phyloP scores from a whole-genome alignment of 2,113 vertebrate species.

The Nesoenas mayeri region DNA sequence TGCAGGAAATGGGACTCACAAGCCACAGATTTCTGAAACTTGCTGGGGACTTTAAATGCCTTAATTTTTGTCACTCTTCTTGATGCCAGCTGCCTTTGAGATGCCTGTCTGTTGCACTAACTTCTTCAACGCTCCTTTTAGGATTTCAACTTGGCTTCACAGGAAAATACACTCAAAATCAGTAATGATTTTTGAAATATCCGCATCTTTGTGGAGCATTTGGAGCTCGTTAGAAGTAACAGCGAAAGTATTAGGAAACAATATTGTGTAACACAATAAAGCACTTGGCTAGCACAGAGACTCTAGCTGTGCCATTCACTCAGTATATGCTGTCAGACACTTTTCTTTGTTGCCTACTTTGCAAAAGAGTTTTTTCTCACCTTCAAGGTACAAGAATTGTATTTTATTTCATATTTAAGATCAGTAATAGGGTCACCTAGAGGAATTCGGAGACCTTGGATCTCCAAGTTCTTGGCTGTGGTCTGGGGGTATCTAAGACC shows the following conservation, averaged over 20 bases:
- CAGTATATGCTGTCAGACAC: neutral
- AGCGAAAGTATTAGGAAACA: neutral
- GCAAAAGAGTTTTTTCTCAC: neutral
- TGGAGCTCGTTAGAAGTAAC: conserved; percentile 17
- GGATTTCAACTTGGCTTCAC: neutral
- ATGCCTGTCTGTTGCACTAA: neutral
- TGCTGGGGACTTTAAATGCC: neutral
- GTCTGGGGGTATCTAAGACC: too few species aligned
- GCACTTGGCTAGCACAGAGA: neutral
- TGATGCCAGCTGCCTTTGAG: neutral
- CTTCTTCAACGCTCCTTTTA: neutral
- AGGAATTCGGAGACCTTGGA: neutral
- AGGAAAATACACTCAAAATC: neutral
- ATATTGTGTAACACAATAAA: neutral
- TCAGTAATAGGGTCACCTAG: neutral
- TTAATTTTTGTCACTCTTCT: neutral
- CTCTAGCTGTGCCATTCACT: neutral
- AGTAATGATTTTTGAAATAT: neutral
- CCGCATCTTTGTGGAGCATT: neutral
- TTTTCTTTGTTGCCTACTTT: neutral
- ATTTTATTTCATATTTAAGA: neutral
- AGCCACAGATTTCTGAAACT: neutral
- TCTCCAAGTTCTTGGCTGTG: neutral
- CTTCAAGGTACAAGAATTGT: neutral
- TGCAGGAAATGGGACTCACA: neutral